phyloP scores from a whole-genome alignment of 2,113 vertebrate genomes.

The Sinocyclocheilus maitianheensis region DNA sequence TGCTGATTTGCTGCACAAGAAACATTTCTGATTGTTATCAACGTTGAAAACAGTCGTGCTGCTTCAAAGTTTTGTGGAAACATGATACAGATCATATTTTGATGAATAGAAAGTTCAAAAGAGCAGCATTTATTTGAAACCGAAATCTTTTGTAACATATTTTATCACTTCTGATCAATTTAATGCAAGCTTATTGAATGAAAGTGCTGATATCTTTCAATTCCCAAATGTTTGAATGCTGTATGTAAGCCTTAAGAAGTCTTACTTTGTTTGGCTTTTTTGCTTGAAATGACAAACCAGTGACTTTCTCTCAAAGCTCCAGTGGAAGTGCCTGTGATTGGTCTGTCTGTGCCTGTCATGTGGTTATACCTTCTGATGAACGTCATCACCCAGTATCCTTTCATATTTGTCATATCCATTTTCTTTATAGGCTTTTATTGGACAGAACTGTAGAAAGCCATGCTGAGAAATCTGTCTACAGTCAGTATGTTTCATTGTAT shows the following conservation, averaged over 20 bases:
- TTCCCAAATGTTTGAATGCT: background rate
- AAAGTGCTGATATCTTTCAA: background rate
- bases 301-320: conserved; percentile 73
- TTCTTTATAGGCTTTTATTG: background rate
- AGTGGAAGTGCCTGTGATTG: conserved; percentile 78
- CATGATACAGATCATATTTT: too few species aligned
- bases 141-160: too few species aligned
- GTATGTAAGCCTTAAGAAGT: background rate
- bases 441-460: background rate
- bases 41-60: too few species aligned
- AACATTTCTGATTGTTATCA: too few species aligned
- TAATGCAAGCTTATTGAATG: too few species aligned
- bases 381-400: conserved; percentile 97
- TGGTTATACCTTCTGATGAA: conserved; percentile 96
- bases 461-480: background rate
- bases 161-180: too few species aligned
- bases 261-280: background rate
- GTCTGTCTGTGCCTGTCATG: conserved; percentile 83
- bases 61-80: too few species aligned
- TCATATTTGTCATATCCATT: background rate
- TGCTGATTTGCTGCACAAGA: too few species aligned
- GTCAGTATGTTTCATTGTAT: background rate
- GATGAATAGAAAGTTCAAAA: too few species aligned
- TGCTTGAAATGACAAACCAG: background rate
- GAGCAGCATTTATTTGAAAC: too few species aligned